phyloP scores from a whole-genome alignment of 2,888 invertebrate genomes.

The Apeira syringaria region DNA sequence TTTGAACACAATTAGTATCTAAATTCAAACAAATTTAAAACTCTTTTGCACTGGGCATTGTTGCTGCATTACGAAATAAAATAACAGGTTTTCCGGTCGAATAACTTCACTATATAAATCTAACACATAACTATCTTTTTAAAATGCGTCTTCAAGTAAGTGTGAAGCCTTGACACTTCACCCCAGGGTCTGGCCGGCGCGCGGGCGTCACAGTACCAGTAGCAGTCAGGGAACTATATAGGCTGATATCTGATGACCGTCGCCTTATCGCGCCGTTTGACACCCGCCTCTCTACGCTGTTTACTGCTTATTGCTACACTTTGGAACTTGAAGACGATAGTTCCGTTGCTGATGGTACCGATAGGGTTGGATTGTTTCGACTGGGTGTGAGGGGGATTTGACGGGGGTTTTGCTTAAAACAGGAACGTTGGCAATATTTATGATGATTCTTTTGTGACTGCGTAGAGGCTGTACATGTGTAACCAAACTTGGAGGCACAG shows the following conservation, averaged over 20 bases:
- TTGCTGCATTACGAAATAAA: no score
- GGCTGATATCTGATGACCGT: conserved; percentile 66
- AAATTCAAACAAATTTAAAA: no score
- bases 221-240: background rate
- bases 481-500: no score
- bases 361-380: conserved; percentile 21
- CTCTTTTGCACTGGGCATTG: no score
- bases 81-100: background rate
- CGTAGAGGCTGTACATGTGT: no score
- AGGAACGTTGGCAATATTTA: no score
- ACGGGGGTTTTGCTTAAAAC: background rate
- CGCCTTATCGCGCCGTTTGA: conserved; percentile 33
- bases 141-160: conserved; percentile 55
- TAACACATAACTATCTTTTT: conserved; percentile 28
- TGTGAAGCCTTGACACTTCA: conserved; percentile 64
- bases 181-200: conserved; percentile 41
- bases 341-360: conserved; percentile 22
- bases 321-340: conserved; percentile 24
- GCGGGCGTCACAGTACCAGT: conserved; percentile 13
- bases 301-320: conserved; percentile 33
- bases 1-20: no score
- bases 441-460: no score
- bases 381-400: background rate
- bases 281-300: conserved; percentile 35
- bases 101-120: background rate